A percentile compares a stretch with the other conserved stretches of the same genome.
These are phyloP conservation scores for Mesocentrotus franciscanus DNA, from an alignment of 53 echinoderm and acorn worm species.

Conservation along the genomic window DNA sequence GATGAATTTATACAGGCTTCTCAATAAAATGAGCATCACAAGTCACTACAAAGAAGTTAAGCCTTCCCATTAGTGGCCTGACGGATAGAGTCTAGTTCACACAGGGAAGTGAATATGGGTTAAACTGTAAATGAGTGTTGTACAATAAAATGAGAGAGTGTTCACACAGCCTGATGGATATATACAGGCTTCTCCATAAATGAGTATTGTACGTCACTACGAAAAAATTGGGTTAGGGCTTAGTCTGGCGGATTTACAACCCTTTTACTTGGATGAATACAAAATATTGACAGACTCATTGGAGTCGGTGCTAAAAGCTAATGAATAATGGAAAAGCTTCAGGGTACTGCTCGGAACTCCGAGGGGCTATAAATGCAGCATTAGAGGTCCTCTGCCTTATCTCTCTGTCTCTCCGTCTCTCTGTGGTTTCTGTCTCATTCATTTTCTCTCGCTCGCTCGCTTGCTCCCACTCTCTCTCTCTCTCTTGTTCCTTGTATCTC, in stretches of 20 bases:
- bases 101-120: too few relatives aligned
- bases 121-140: too few relatives aligned
- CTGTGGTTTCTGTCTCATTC: background rate
- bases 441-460: background rate
- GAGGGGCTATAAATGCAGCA: background rate
- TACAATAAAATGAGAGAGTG: background rate
- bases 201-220: background rate
- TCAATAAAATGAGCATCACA: too few relatives aligned
- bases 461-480: background rate
- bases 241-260: constrained; percentile 38
- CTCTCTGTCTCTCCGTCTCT: background rate
- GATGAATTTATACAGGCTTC: too few relatives aligned
- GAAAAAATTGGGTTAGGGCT: constrained; percentile 23
- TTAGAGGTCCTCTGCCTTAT: background rate
- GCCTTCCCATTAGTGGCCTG: too few relatives aligned
- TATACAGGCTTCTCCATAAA: background rate
- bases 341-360: background rate
- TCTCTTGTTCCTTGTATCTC: background rate
- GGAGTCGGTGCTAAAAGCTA: constrained; percentile 28
- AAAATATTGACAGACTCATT: background rate
- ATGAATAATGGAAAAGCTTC: constrained; percentile 22
- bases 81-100: too few relatives aligned
- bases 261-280: constrained; percentile 21
- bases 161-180: background rate
- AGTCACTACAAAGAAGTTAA: too few relatives aligned